Percentiles rank a stretch among this genome's conserved stretches.
These are phyloP conservation scores for Gorsachius goisagi DNA, from an alignment of 2,113 vertebrate genomes.

Conservation along the genomic window DNA sequence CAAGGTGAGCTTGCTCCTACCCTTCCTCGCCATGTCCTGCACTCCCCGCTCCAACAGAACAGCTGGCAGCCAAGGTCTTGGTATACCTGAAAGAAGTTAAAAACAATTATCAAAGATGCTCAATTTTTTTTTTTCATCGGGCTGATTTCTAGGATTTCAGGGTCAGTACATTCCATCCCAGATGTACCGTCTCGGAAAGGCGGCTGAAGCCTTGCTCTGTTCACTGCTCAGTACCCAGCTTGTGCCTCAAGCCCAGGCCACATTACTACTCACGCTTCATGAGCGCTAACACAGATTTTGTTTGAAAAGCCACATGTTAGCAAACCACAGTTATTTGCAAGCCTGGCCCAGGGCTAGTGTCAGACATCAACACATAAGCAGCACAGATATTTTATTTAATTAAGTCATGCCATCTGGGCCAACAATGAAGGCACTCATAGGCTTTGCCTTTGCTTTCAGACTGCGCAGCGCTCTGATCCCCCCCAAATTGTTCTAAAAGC, in stretches of 20 bases:
- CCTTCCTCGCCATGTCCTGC: background rate
- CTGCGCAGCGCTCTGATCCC: background rate
- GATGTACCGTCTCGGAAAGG: background rate
- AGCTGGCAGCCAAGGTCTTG: background rate
- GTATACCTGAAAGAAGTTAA: background rate
- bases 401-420: conserved; percentile 51
- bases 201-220: conserved; percentile 1
- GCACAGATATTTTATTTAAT: conserved; percentile 66
- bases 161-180: background rate
- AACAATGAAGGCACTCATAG: conserved; percentile 56
- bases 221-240: background rate
- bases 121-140: background rate
- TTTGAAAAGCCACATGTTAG: conserved; percentile 63
- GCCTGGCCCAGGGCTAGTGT: conserved; percentile 55
- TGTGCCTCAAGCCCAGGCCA: conserved; percentile 42
- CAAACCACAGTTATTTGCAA: conserved; percentile 66
- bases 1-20: background rate
- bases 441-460: background rate
- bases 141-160: background rate
- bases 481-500: conserved; percentile 17
- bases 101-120: background rate
- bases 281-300: background rate
- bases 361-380: conserved; percentile 54
- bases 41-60: background rate
- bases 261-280: background rate